Conservation (phyloP, 1,140 invertebrate genomes). For the Drosophila sp. region DNA sequence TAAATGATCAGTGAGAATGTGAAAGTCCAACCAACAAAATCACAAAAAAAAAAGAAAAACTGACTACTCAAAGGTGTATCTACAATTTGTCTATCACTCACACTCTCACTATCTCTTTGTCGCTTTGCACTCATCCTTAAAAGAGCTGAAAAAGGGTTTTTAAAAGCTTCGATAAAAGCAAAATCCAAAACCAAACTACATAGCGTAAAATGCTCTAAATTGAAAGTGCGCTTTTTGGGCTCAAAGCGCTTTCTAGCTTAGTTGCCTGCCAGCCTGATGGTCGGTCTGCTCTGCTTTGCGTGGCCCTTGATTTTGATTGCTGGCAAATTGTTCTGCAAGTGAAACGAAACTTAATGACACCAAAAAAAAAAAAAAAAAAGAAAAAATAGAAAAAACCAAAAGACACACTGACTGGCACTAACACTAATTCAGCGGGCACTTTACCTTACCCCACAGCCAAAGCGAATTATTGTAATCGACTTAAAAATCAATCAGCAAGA, state of each 20-base stretch:
- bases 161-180: conserved; percentile 32
- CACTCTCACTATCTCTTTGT: conserved; percentile 49
- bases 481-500: conserved; percentile 58
- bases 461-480: conserved; percentile 75
- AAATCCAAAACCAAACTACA: conserved; percentile 50
- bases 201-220: conserved; percentile 61
- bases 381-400: neutral
- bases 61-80: neutral
- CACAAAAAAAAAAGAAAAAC: neutral
- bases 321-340: conserved; percentile 58
- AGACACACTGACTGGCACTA: neutral
- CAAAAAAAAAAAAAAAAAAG: conserved; percentile 44
- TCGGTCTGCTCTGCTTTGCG: conserved; percentile 33
- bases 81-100: conserved; percentile 34
- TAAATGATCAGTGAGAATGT: conserved; percentile 7
- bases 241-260: conserved; percentile 42
- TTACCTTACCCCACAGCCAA: conserved; percentile 21
- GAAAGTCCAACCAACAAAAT: neutral
- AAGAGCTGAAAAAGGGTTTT: conserved; percentile 43
- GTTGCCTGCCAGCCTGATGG: neutral
- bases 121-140: conserved; percentile 31
- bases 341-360: conserved; percentile 77
- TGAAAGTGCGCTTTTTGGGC: conserved; percentile 52
- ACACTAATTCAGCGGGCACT: conserved; percentile 60
- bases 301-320: conserved; percentile 75